Conservation (phyloP, 2,797 vertebrate species). For the Xyrichtys novacula region DNA sequence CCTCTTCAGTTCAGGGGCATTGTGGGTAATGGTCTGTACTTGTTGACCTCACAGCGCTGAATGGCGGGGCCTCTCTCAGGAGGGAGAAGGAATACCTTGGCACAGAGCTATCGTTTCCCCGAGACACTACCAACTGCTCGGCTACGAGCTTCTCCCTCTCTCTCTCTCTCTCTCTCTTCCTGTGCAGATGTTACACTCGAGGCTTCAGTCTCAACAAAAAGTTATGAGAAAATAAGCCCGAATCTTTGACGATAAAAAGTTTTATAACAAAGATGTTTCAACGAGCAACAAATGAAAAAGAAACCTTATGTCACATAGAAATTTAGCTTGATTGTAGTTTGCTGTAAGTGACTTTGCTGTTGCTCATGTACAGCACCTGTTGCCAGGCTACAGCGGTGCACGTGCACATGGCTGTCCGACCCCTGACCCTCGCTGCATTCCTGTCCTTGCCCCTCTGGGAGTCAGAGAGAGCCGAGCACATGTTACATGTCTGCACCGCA, state of each 20-base stretch:
- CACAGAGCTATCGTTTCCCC: slow-evolving; percentile 74
- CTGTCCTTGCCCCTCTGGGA: slow-evolving; percentile 67
- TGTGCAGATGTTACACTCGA: slow-evolving; percentile 55
- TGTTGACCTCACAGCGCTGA: slow-evolving; percentile 82
- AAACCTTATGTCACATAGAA: slow-evolving; percentile 2
- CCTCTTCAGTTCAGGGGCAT: slow-evolving; percentile 71
- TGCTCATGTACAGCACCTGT: slow-evolving; percentile 71
- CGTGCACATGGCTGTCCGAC: slow-evolving; percentile 63
- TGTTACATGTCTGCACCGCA: slow-evolving; percentile 63
- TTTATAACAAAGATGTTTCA: not conserved
- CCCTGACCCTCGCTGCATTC: slow-evolving; percentile 75
- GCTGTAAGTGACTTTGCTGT: slow-evolving; percentile 29
- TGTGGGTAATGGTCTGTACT: slow-evolving; percentile 87
- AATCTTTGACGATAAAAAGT: slow-evolving; percentile 9
- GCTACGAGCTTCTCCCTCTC: slow-evolving; percentile 53
- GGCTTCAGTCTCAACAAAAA: slow-evolving; percentile 16
- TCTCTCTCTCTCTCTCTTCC: slow-evolving; percentile 49
- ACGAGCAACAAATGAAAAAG: not conserved
- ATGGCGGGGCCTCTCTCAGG: slow-evolving; percentile 81
- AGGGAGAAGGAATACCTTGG: slow-evolving; percentile 82
- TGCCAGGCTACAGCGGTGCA: slow-evolving; percentile 69
- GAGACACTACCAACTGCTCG: slow-evolving; percentile 72
- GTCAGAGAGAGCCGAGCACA: slow-evolving; percentile 61
- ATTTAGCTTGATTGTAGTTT: slow-evolving; percentile 17
- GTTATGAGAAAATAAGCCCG: not conserved